Base-by-base conservation (phyloP, 1,140 invertebrate species). In the Lepidotrigona ventralis region DNA sequence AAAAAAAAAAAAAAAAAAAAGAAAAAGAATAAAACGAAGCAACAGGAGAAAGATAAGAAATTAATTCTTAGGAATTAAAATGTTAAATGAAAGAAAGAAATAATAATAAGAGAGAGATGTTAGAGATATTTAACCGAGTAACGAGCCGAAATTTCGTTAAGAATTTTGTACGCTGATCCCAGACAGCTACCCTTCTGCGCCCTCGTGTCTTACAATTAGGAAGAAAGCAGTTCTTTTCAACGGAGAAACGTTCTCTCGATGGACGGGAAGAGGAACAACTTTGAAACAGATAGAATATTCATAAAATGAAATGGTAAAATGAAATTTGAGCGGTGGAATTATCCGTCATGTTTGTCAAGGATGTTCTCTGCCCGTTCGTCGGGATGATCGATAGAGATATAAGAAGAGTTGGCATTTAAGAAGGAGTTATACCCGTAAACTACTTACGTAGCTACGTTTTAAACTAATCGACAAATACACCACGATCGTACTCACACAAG, bases 131-230 rank as follows among this genome's bases (percentile, higher is more conserved):
- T 80, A 76, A 86, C n/a, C 72, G 86, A 80, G 56, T 77, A 73
- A 84, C 68, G 72, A 87, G 85, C 76, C 81, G 68, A 84, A 84
- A 73, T 72, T 86, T 84, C 85, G 73, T 87, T 84, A 87, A 84
- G 26, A 26, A 86, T 87, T 87, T 87, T 86, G 54, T 87, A 87
- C 85, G 77, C 86, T 87, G 69, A 86, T 81, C 73, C 74, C 70
- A 33, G 76, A 73, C 71, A 72, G 76, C 80, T 77, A 76, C 6
- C 51, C 58, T 26, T 26, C 56, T 63, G 56, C 56, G 14, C 63
- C 74, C 85, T 64, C 51, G 51, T 63, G 58, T 66, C 56, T 60
- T 53, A 46, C 11, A 26, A 54, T 73, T 81, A n/a, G 58, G 39
- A 46, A 71, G 51, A 86, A 58, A 60, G 83, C 39, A 60, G 66